Evolutionary conservation across 2,888 invertebrate genomes (phyloP), one percentile per base, ranked within the genome.

Genomic region (Ypsolopha sequella): DNA sequence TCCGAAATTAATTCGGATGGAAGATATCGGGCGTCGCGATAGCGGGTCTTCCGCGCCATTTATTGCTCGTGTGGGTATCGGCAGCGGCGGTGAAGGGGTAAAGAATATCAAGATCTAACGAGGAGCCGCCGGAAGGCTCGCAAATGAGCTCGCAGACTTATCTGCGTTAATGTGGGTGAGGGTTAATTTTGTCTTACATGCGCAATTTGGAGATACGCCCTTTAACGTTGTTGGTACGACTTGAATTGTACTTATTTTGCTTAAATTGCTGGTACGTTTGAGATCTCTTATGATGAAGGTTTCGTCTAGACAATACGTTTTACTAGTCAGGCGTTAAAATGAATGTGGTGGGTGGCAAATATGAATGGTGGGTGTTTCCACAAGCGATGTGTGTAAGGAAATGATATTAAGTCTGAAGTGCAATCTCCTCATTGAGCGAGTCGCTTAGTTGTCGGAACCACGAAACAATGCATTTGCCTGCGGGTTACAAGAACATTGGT

Each of bases 21-120:
- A 86, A 86, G 86, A 85, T 86, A 85, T 85, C 82, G 82, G 80
- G 78, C 65, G 66, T 72, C 60, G 75, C 72, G 84, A 85, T 86
- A 84, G 82, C 81, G 78, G 53, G 73, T 79, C 78, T 86, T 86
- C 86, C 86, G 73, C 84, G 80, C 86, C 85, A 86, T 86, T 86
- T 85, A 86, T 85, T 81, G 86, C 82, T 84, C 80, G 81, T 82
- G 84, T 82, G 45, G n/a, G 45, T 34, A 7, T 13, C 44, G 36
- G 48, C 44, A 44, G 79, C 78, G 79, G 80, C 82, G 80, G 80
- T 67, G 75, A 82, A 84, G 84, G 82, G 85, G 84, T 84, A 85
- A 85, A 86, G 85, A 86, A 85, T 85, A 86, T 86, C 84, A 81
- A 85, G 85, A 85, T 85, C 80, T 80, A 84, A 80, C 82, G 80